Conservation (phyloP, 2,113 vertebrate species). For the Corydoras maculifer region DNA sequence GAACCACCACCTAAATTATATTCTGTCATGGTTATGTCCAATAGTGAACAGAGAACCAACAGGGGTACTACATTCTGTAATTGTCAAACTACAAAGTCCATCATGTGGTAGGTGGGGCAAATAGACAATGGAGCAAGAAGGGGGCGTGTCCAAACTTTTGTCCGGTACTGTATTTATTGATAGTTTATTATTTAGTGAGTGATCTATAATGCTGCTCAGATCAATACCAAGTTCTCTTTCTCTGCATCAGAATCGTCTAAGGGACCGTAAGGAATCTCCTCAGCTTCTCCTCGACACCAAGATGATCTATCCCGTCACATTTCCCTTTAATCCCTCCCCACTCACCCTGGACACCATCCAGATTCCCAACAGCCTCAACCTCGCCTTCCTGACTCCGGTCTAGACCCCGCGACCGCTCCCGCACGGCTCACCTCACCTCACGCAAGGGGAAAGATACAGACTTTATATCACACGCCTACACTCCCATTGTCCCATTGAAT, state of each 20-base stretch:
- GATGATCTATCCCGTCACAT: constrained; percentile 94
- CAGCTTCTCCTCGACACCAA: constrained; percentile 98
- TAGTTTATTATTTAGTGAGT: not conserved
- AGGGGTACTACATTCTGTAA: no score
- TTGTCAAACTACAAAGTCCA: no score
- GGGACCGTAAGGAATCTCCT: constrained; percentile 88
- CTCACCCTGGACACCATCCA: constrained; percentile 95
- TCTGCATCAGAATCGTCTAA: constrained; percentile 77
- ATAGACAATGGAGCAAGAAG: no score
- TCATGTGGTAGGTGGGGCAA: no score
- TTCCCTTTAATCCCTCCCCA: constrained; percentile 92
- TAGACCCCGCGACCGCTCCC: constrained; percentile 53
- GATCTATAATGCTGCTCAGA: not conserved
- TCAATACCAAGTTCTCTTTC: not conserved
- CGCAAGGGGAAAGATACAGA: not conserved
- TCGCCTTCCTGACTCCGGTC: constrained; percentile 88
- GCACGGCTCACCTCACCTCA: constrained; percentile 19
- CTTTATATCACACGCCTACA: not conserved
- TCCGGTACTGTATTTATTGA: no score
- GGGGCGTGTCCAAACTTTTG: no score
- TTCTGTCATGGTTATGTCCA: no score
- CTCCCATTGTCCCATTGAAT: not conserved
- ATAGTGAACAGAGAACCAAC: no score
- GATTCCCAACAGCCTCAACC: constrained; percentile 87
- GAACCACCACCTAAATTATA: no score